A percentile compares a stretch with the other conserved stretches of the same genome.
phyloP scores from a whole-genome alignment of 2,113 vertebrate genomes.

The Nicator chloris region DNA sequence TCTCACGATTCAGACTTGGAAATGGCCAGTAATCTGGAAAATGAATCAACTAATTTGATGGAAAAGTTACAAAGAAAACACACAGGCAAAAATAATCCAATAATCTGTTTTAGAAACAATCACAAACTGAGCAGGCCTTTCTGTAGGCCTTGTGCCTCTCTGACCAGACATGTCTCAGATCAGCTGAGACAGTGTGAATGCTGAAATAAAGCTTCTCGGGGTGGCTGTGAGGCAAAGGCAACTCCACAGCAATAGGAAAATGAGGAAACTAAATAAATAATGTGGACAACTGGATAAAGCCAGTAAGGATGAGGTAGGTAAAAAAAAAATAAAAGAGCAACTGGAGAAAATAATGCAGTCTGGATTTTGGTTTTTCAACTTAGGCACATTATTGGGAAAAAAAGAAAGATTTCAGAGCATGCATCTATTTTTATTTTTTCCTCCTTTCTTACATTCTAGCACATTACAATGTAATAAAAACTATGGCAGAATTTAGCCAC shows the following conservation, averaged over 20 bases:
- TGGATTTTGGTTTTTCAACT: background rate
- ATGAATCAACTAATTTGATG: background rate
- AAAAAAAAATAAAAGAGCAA: background rate
- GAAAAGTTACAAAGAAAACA: background rate
- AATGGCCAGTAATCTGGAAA: background rate
- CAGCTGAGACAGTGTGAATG: background rate
- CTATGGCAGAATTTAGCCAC: background rate
- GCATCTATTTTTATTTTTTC: background rate
- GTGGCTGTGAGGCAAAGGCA: background rate
- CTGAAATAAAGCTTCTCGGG: background rate
- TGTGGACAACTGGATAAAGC: background rate
- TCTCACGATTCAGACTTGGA: background rate
- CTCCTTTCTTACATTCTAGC: background rate
- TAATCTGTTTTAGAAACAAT: background rate
- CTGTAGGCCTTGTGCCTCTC: background rate
- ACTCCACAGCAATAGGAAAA: background rate
- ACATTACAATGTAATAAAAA: background rate
- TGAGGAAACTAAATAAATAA: background rate
- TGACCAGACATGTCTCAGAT: background rate
- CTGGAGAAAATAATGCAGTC: background rate
- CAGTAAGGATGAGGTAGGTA: background rate
- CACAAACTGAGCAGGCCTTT: background rate
- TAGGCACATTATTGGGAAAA: background rate
- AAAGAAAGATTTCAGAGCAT: background rate
- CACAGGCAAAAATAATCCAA: fast-evolving